Evolutionary conservation across 2,113 vertebrate species (phyloP).

Genomic region (Dryoscopus gambensis): DNA sequence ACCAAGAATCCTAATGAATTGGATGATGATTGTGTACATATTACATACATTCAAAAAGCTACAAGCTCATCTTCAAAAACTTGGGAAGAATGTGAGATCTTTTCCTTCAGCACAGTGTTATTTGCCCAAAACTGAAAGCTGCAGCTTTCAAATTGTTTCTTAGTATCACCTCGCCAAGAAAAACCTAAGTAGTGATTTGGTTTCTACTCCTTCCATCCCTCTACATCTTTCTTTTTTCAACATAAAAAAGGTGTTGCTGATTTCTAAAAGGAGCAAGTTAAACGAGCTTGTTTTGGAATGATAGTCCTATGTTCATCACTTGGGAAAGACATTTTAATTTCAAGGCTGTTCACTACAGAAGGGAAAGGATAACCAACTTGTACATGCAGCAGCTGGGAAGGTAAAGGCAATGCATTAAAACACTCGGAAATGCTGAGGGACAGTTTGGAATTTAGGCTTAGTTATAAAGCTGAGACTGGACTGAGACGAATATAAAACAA

Average conservation of each 20-base stretch:
- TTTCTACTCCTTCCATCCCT: not conserved
- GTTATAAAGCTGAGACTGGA: not conserved
- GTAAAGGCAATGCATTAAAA: not conserved
- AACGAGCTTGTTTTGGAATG: not conserved
- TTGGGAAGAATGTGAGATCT: not conserved
- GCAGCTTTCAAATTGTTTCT: not conserved
- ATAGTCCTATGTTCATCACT: not conserved
- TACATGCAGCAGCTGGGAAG: not conserved
- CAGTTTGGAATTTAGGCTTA: not conserved
- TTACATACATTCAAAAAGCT: not conserved
- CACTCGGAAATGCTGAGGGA: not conserved
- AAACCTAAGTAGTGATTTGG: rapidly evolving
- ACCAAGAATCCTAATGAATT: not conserved
- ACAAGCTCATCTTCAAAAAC: not conserved
- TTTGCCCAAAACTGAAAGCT: not conserved
- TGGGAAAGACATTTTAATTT: not conserved
- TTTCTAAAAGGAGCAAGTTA: not conserved
- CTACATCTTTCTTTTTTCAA: not conserved
- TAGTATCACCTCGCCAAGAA: not conserved
- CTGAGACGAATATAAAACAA: not conserved
- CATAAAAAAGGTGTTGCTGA: not conserved
- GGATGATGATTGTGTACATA: not conserved
- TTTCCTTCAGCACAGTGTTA: not conserved
- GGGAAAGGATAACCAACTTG: not conserved
- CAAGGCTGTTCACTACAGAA: not conserved